These are phyloP conservation scores for Lepidurus couesii DNA, from an alignment of 1,140 invertebrate species.

Conservation along the genomic window DNA sequence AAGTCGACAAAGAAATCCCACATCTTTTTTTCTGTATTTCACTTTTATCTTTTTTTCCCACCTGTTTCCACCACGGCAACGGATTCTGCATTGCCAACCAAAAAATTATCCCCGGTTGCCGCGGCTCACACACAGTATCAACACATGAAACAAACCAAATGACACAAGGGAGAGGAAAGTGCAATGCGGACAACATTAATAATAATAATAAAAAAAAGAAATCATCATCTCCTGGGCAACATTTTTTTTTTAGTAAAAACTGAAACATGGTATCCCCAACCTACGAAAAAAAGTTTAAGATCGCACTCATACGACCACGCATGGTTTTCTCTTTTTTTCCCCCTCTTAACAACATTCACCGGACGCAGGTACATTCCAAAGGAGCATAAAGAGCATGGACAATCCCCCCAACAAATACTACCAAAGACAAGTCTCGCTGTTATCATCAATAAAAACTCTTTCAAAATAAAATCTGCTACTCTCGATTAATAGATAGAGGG, in stretches of 20 bases:
- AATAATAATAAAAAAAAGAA: not conserved
- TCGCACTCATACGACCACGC: not conserved
- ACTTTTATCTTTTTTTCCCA: constrained; percentile 4
- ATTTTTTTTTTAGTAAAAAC: not conserved
- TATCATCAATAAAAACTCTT: not conserved
- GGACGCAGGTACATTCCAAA: constrained; percentile 21
- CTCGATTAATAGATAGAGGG: not conserved
- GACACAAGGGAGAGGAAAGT: constrained; percentile 8
- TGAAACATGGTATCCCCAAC: constrained; percentile 12
- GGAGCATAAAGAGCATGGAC: not conserved
- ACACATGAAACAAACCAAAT: constrained; percentile 4
- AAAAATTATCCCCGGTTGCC: not conserved
- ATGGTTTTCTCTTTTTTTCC: not conserved
- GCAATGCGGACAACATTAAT: not conserved
- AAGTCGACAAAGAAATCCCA: not conserved
- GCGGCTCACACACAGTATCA: not conserved
- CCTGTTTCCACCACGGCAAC: not conserved
- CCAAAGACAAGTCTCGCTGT: not conserved
- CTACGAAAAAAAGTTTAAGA: constrained; percentile 2
- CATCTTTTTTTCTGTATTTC: not conserved
- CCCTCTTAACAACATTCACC: not conserved
- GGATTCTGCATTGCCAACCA: not conserved
- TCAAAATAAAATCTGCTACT: constrained; percentile 5
- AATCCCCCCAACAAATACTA: not conserved
- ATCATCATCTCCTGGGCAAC: not conserved